Evolutionary conservation across 1,140 invertebrate species (phyloP), one percentile per base, ranked within the genome.

Genomic region (Drosophila jambulina): DNA sequence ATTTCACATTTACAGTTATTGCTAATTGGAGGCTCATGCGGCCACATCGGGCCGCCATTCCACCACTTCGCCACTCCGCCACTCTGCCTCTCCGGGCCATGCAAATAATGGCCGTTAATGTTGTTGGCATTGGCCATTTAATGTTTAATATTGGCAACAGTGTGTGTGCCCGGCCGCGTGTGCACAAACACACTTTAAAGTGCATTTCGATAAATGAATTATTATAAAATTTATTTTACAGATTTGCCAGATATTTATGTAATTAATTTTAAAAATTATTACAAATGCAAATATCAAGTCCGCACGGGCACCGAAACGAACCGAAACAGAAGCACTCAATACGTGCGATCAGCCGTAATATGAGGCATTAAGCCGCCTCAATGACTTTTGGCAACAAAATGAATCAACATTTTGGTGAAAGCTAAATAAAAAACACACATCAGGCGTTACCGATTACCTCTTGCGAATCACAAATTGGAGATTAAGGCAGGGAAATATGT

Each of bases 191-290:
- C 53, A 78, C 71, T 70, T 91, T 91, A 86, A 90, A 91, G 72
- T 80, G 85, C 75, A 71, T 69, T 77, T 56, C 88, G 75, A 86
- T 91, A 91, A 91, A 91, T 91, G 82, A 91, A 91, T 90, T 91
- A 91, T 91, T 83, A 91, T 86, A 83, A 87, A 91, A 91, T 91
- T 60, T 91, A 91, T 91, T 91, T 90, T 71, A 79, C 90, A 78
- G 77, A 91, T 91, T 90, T 85, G 69, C 70, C 71, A 67, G 74
- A 76, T 85, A 82, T 91, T 81, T 86, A 82, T 90, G 90, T 91
- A 90, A 91, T 91, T 91, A 91, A 91, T 91, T 91, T 91, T 91
- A 83, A 90, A 91, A 91, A 83, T 91, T 86, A 88, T 88, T 88
- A 82, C 90, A 90, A 91, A 91, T 56, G 81, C 79, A 91, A 86